Conservation (phyloP, 2,888 invertebrate genomes). For the Lamproptera curius region DNA sequence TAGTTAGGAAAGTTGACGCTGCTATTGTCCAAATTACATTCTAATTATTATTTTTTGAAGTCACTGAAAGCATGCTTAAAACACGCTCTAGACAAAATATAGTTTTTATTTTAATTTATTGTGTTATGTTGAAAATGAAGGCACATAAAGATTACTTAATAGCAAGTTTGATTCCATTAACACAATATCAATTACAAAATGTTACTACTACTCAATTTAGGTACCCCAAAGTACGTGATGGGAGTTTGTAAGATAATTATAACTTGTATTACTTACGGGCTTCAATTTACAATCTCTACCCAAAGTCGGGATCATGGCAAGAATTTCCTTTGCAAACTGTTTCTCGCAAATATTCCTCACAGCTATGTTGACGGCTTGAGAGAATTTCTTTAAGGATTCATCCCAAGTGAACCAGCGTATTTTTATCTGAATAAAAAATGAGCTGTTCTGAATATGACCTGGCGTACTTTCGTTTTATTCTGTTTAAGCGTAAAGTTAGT, state of each 20-base stretch:
- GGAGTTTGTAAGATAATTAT: constrained; percentile 1
- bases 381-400: constrained; percentile 14
- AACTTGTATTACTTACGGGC: constrained; percentile 6
- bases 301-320: constrained; percentile 12
- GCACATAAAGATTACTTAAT: too few relatives aligned
- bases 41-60: too few relatives aligned
- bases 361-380: constrained; percentile 14
- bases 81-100: too few relatives aligned
- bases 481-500: constrained; percentile 4
- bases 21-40: too few relatives aligned
- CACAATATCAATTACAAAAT: too few relatives aligned
- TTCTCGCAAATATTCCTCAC: constrained; percentile 20
- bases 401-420: constrained; percentile 16
- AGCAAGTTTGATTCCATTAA: too few relatives aligned
- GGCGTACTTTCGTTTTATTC: constrained; percentile 7
- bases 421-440: constrained; percentile 15
- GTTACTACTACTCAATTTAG: too few relatives aligned
- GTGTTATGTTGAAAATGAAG: too few relatives aligned
- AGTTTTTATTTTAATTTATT: too few relatives aligned
- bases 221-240: not conserved
- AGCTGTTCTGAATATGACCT: constrained; percentile 7
- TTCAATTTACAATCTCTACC: constrained; percentile 17
- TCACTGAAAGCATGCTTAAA: too few relatives aligned
- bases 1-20: too few relatives aligned
- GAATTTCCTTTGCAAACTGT: constrained; percentile 15